Conservation (phyloP, 2,888 invertebrate species). For the Gisinianus flammeolus region DNA sequence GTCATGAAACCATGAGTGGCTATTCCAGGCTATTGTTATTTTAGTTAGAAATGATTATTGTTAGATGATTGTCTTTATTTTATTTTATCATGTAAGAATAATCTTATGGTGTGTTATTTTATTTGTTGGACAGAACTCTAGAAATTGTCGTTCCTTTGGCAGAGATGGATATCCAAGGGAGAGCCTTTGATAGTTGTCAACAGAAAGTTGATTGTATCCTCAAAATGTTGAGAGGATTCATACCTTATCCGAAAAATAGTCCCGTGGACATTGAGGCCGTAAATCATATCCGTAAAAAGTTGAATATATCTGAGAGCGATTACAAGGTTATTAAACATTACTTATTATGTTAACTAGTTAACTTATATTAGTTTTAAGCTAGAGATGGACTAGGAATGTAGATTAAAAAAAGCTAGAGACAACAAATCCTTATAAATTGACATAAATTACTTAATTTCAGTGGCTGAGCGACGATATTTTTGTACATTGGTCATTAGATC, state of each 20-base stretch:
- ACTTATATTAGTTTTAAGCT: too few species aligned
- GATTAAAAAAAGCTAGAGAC: background rate
- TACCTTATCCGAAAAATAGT: background rate
- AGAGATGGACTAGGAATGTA: too few species aligned
- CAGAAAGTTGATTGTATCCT: conserved; percentile 32
- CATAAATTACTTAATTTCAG: too few species aligned
- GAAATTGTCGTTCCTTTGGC: conserved; percentile 29
- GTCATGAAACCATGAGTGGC: background rate
- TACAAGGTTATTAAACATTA: background rate
- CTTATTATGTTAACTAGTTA: too few species aligned
- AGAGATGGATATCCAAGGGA: conserved; percentile 29
- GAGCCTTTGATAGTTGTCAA: conserved; percentile 33
- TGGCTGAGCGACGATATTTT: background rate
- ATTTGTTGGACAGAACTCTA: conserved; percentile 15
- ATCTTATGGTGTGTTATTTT: too few species aligned
- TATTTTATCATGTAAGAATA: too few species aligned
- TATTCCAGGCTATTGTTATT: background rate
- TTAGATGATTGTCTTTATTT: background rate
- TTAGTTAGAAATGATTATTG: background rate
- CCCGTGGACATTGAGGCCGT: background rate
- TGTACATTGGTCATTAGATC: background rate
- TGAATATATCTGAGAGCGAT: background rate
- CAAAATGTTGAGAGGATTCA: conserved; percentile 21
- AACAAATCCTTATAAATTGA: background rate
- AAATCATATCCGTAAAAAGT: background rate